phyloP scores from a whole-genome alignment of 2,888 invertebrate species.

The Apamea crenata region DNA sequence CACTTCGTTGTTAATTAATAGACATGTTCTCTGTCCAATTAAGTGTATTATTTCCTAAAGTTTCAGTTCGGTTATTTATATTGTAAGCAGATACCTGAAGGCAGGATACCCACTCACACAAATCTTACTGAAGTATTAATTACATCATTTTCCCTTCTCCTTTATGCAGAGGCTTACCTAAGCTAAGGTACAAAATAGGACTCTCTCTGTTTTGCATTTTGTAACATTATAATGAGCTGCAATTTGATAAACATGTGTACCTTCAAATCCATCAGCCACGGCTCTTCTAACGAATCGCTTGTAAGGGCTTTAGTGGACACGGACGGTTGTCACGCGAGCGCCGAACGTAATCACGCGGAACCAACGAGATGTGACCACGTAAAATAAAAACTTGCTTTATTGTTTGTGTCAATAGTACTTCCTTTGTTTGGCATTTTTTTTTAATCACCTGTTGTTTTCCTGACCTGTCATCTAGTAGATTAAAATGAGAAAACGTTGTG shows the following conservation, averaged over 20 bases:
- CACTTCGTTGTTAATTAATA: conserved; percentile 22
- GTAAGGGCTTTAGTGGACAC: conserved; percentile 51
- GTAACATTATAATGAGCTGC: conserved; percentile 42
- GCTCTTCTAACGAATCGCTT: conserved; percentile 61
- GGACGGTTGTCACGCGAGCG: conserved; percentile 63
- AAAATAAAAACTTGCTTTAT: conserved; percentile 51
- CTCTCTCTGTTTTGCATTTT: conserved; percentile 9
- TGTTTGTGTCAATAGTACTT: neutral
- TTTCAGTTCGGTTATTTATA: conserved; percentile 12
- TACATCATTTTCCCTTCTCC: neutral
- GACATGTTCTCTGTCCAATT: neutral
- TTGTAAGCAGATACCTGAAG: conserved; percentile 10
- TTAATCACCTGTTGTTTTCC: too few species aligned
- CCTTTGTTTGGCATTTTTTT: neutral
- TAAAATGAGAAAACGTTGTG: neutral
- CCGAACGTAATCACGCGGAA: conserved; percentile 67
- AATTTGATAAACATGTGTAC: conserved; percentile 60
- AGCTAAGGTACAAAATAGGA: neutral
- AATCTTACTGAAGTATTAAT: conserved; percentile 2
- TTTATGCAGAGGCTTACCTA: neutral
- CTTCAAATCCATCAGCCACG: conserved; percentile 56
- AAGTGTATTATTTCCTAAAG: neutral
- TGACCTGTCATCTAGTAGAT: neutral
- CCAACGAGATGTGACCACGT: conserved; percentile 55
- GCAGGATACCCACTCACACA: neutral